A percentile compares a stretch with the other conserved stretches of the same genome.
phyloP scores from a whole-genome alignment of 1,140 invertebrate genomes.

The Paraescarpia echinospica region DNA sequence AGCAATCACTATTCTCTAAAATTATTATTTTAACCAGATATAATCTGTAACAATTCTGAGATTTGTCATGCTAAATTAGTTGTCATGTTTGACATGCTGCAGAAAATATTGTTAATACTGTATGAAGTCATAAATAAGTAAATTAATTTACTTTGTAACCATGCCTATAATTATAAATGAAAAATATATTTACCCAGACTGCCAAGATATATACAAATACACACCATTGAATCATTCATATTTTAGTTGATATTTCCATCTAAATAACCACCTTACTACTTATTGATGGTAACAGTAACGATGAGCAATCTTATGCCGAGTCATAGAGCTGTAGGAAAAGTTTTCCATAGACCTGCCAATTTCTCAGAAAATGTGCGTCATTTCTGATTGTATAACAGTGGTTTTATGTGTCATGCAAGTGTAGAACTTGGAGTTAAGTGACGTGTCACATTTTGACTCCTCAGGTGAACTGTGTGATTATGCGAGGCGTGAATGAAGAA shows the following conservation, averaged over 20 bases:
- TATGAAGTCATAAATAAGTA: neutral
- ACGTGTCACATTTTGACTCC: slow-evolving; percentile 28
- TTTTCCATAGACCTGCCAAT: neutral
- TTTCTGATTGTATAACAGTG: neutral
- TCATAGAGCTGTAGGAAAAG: no score
- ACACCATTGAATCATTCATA: no score
- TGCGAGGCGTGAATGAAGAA: slow-evolving; percentile 87
- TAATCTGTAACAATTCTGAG: neutral
- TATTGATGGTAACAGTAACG: no score
- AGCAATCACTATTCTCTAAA: no score
- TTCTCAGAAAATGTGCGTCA: neutral
- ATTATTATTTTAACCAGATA: neutral
- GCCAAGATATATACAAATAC: no score
- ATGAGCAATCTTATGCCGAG: no score
- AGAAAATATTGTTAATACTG: neutral
- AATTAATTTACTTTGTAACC: neutral
- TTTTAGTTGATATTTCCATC: no score
- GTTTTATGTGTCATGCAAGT: neutral
- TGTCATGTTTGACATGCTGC: neutral
- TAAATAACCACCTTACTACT: no score
- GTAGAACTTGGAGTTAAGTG: neutral
- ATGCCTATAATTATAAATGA: neutral
- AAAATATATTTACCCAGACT: no score
- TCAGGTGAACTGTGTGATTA: slow-evolving; percentile 73
- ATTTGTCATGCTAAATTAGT: no score